These are phyloP conservation scores for Laterallus jamaicensis DNA, from an alignment of 2,113 vertebrate genomes.

Conservation along the genomic window DNA sequence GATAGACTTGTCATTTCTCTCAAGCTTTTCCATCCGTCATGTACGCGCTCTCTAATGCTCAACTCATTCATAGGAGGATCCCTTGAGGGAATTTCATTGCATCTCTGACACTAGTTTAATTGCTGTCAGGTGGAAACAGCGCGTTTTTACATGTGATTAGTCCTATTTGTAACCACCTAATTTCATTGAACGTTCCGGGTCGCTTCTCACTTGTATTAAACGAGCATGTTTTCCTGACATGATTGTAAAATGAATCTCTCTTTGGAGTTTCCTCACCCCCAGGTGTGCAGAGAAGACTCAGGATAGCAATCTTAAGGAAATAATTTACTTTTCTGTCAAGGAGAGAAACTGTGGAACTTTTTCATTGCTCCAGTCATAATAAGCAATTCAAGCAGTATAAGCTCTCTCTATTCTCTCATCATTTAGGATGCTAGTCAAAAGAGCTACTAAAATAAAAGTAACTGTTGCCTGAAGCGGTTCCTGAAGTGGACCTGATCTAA, in stretches of 20 bases:
- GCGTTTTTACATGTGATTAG: constrained; percentile 14
- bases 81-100: constrained; percentile 28
- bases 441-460: not conserved
- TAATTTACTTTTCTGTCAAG: not conserved
- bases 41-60: not conserved
- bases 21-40: constrained; percentile 18
- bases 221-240: not conserved
- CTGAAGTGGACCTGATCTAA: not conserved
- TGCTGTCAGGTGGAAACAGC: constrained; percentile 14
- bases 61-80: not conserved
- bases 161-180: constrained; percentile 23
- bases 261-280: not conserved
- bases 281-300: not conserved
- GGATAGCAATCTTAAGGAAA: not conserved
- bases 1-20: constrained; percentile 14
- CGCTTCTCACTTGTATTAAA: not conserved
- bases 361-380: not conserved
- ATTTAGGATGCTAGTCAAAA: not conserved
- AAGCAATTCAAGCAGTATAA: not conserved
- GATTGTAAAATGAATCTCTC: not conserved
- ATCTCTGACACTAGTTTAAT: constrained; percentile 26
- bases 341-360: not conserved
- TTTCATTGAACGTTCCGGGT: not conserved
- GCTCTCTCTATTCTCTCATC: not conserved
- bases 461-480: not conserved